Conservation (phyloP, 2,888 invertebrate genomes). For the Sicus ferrugineus region DNA sequence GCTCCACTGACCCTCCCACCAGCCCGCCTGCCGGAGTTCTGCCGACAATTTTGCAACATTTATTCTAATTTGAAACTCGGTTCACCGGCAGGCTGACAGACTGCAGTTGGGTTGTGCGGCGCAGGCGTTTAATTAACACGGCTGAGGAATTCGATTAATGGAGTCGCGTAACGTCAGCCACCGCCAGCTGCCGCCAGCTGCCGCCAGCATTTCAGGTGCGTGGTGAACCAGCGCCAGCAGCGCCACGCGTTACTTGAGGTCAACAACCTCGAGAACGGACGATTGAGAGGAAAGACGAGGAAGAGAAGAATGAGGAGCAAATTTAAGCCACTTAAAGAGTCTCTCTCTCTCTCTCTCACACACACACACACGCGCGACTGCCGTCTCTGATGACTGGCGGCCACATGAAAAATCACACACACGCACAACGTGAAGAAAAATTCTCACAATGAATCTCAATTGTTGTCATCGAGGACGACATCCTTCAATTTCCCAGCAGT, state of each 20-base stretch:
- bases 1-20: neutral
- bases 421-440: conserved; percentile 19
- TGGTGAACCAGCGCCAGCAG: no score
- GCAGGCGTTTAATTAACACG: neutral
- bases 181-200: no score
- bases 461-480: conserved; percentile 26
- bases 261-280: neutral
- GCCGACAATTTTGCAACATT: neutral
- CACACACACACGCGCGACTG: neutral
- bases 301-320: no score
- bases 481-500: conserved; percentile 20
- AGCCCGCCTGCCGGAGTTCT: neutral
- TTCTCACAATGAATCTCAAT: conserved; percentile 25
- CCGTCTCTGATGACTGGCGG: neutral
- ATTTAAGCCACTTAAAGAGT: neutral
- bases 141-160: neutral
- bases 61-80: neutral
- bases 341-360: neutral
- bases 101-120: no score
- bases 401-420: conserved; percentile 3
- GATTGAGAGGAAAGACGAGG: neutral
- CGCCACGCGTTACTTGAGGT: no score
- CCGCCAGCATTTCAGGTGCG: no score
- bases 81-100: neutral
- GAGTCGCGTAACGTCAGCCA: neutral